Conservation (phyloP, 2,113 vertebrate species). For the Ceyx margarethae region DNA sequence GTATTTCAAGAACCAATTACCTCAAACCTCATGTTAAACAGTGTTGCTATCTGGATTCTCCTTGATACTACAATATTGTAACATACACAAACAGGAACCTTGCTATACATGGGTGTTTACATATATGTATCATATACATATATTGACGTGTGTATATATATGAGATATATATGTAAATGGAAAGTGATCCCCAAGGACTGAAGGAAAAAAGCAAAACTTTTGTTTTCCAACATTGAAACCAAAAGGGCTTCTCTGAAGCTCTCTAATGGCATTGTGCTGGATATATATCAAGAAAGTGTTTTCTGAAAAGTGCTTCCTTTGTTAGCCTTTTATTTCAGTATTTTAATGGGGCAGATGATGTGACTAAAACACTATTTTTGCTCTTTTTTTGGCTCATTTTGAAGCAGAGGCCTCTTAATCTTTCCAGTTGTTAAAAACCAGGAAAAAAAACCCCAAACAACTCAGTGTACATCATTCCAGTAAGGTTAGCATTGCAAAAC, state of each 20-base stretch:
- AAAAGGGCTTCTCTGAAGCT: slow-evolving; percentile 66
- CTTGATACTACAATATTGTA: slow-evolving; percentile 70
- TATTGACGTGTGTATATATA: not conserved
- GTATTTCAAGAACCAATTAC: slow-evolving; percentile 87
- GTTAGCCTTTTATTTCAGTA: slow-evolving; percentile 68
- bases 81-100: slow-evolving; percentile 66
- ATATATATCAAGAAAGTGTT: slow-evolving; percentile 43
- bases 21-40: slow-evolving; percentile 85
- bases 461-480: slow-evolving; percentile 68
- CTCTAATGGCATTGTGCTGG: slow-evolving; percentile 69
- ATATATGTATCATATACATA: slow-evolving; percentile 51
- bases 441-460: not conserved
- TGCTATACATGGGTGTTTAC: slow-evolving; percentile 62
- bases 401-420: slow-evolving; percentile 58
- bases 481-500: slow-evolving; percentile 45
- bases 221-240: slow-evolving; percentile 56
- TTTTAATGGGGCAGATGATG: slow-evolving; percentile 51
- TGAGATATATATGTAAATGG: slow-evolving; percentile 36
- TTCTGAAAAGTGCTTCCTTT: slow-evolving; percentile 72
- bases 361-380: slow-evolving; percentile 1
- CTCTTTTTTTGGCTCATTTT: slow-evolving; percentile 10
- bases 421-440: slow-evolving; percentile 21
- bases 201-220: slow-evolving; percentile 51
- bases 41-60: slow-evolving; percentile 79
- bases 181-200: slow-evolving; percentile 73